A percentile compares a stretch with the other conserved stretches of the same genome.
Conservation (phyloP, 2,113 vertebrate genomes). For the Natator depressus region DNA sequence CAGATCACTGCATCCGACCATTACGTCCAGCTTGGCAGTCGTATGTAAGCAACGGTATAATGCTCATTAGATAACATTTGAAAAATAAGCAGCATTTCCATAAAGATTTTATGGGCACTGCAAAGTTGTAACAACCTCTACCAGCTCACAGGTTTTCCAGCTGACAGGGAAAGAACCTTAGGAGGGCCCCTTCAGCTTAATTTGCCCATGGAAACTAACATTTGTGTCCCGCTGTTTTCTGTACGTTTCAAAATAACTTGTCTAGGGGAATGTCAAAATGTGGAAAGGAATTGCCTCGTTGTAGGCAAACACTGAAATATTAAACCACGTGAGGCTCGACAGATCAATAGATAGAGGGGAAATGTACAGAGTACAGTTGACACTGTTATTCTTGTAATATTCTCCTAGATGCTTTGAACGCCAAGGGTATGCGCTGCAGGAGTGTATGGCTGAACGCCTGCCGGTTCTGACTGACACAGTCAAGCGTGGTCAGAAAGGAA, state of each 20-base stretch:
- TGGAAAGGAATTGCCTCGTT: slow-evolving; percentile 23
- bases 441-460: background rate
- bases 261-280: slow-evolving; percentile 28
- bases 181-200: background rate
- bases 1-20: background rate
- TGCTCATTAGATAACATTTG: background rate
- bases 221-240: background rate
- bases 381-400: background rate
- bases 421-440: slow-evolving; percentile 41
- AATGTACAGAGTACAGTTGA: background rate
- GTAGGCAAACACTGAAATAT: background rate
- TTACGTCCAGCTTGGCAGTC: background rate
- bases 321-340: slow-evolving; percentile 1
- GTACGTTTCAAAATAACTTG: background rate
- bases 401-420: slow-evolving; percentile 2
- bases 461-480: background rate
- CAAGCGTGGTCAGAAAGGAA: background rate
- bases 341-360: slow-evolving; percentile 22
- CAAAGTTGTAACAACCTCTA: background rate
- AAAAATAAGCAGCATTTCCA: slow-evolving; percentile 16
- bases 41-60: background rate
- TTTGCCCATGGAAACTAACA: slow-evolving; percentile 11
- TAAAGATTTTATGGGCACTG: slow-evolving; percentile 9
- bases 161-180: background rate
- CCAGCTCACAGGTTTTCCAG: background rate